phyloP scores from a whole-genome alignment of 2,113 vertebrate species.

The Nansenia antarctica region DNA sequence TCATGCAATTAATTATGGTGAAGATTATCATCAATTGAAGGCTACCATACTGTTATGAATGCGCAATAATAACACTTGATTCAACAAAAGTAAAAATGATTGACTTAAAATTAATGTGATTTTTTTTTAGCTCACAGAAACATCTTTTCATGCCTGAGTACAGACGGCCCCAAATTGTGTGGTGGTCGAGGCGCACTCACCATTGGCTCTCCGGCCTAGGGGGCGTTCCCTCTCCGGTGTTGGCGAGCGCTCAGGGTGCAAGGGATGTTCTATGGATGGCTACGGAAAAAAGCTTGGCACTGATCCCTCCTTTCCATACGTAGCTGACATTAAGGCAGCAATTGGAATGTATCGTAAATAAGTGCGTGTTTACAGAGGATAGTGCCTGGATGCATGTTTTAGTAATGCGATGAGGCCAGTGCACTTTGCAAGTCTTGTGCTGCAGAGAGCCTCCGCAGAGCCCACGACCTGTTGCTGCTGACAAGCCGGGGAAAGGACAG shows the following conservation, averaged over 20 bases:
- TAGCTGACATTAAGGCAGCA: slow-evolving; percentile 56
- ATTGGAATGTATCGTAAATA: slow-evolving; percentile 61
- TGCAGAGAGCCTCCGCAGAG: slow-evolving; percentile 69
- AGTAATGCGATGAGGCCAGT: slow-evolving; percentile 71
- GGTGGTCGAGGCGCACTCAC: slow-evolving; percentile 43
- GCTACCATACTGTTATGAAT: no score
- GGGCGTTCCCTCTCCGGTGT: slow-evolving; percentile 40
- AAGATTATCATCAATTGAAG: no score
- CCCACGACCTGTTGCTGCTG: slow-evolving; percentile 76
- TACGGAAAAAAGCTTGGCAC: slow-evolving; percentile 73
- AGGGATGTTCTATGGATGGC: slow-evolving; percentile 74
- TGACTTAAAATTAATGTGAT: background rate
- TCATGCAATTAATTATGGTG: no score
- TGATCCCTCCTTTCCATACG: slow-evolving; percentile 62
- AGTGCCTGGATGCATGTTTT: slow-evolving; percentile 52
- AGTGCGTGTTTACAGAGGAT: slow-evolving; percentile 41
- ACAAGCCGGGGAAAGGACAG: slow-evolving; percentile 67
- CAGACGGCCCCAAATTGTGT: slow-evolving; percentile 24
- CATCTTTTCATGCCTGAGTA: no score
- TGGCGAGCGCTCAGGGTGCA: slow-evolving; percentile 57
- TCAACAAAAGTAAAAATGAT: no score
- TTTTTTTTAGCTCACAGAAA: background rate
- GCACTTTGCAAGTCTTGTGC: slow-evolving; percentile 69
- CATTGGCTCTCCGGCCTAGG: slow-evolving; percentile 63
- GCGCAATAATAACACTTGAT: no score